A percentile compares a stretch with the other conserved stretches of the same genome.
Conservation (phyloP, 1,140 invertebrate genomes). For the Marisa cornuarietis region DNA sequence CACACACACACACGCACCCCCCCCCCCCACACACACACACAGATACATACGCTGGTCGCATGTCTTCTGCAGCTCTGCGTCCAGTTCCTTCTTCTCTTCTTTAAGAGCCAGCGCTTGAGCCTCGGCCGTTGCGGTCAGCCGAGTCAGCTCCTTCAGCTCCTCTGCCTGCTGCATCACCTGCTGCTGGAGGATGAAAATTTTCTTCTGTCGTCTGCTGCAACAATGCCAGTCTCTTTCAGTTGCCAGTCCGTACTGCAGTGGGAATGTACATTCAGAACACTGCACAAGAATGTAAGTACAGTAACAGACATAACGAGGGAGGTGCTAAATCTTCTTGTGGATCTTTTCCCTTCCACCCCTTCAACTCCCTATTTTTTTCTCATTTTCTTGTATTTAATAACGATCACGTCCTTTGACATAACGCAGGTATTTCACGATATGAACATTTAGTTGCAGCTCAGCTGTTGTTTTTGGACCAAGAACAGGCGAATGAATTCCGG, state of each 20-base stretch:
- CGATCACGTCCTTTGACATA: neutral
- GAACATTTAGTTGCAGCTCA: no score
- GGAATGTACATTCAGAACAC: neutral
- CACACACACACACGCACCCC: no score
- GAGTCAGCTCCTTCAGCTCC: slow-evolving; percentile 13
- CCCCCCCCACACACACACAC: no score
- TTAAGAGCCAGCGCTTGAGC: slow-evolving; percentile 14
- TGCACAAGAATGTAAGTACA: neutral
- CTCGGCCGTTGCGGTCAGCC: slow-evolving; percentile 5
- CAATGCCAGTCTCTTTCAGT: neutral
- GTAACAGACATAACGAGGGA: neutral
- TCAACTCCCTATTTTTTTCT: neutral
- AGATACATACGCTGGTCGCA: slow-evolving; percentile 6
- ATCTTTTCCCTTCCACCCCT: neutral
- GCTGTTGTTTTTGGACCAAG: no score
- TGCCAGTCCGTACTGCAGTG: no score
- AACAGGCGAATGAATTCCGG: no score
- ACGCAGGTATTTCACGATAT: no score
- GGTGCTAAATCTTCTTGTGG: no score
- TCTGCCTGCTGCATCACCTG: slow-evolving; percentile 5
- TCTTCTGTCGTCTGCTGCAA: slow-evolving; percentile 7
- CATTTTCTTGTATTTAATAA: neutral
- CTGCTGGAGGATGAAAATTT: slow-evolving; percentile 1
- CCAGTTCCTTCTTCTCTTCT: slow-evolving; percentile 9
- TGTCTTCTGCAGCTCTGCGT: slow-evolving; percentile 11